phyloP scores from a whole-genome alignment of 2,888 invertebrate species.

The Microctonus hyperodae region DNA sequence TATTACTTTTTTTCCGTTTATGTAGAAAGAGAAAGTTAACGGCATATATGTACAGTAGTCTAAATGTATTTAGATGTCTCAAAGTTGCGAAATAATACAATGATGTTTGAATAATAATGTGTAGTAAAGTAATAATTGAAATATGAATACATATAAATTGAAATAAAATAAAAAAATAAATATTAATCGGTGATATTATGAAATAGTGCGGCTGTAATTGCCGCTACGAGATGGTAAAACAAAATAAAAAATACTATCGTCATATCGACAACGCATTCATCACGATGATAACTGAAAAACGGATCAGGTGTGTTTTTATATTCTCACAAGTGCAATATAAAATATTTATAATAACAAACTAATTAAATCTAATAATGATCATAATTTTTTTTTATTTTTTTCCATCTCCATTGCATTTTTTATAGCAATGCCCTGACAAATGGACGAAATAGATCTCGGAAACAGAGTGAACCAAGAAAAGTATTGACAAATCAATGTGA shows the following conservation, averaged over 20 bases:
- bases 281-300: conserved; percentile 27
- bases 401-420: conserved; percentile 17
- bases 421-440: conserved; percentile 20
- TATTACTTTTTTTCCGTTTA: neutral
- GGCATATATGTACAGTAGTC: neutral
- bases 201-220: conserved; percentile 63
- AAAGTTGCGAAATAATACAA: neutral
- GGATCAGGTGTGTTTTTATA: conserved; percentile 29
- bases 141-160: conserved; percentile 32
- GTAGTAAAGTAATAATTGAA: neutral
- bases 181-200: neutral
- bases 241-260: conserved; percentile 21
- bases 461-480: conserved; percentile 51
- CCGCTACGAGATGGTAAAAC: conserved; percentile 63
- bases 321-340: neutral
- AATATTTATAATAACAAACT: neutral
- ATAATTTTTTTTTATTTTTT: neutral
- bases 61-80: neutral
- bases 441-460: conserved; percentile 49
- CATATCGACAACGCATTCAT: conserved; percentile 27
- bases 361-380: neutral
- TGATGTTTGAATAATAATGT: neutral
- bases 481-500: conserved; percentile 24
- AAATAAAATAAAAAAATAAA: conserved; percentile 55
- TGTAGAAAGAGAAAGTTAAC: neutral